Base-by-base conservation (phyloP, 2,888 invertebrate species). In the Aphidoletes aphidimyza region DNA sequence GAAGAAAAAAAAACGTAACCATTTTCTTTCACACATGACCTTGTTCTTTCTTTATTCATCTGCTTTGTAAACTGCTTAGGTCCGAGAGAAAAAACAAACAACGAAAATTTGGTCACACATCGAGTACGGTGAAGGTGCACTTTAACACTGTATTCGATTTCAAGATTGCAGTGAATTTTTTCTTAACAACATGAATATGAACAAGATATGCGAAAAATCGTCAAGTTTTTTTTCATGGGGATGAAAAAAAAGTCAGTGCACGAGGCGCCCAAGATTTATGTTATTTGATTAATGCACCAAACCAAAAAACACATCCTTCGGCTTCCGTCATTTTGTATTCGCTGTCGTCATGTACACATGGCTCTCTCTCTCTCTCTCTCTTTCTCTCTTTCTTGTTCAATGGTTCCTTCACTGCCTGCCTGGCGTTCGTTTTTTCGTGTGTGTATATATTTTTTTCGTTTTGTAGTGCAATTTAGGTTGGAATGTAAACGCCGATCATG, bases 281-380 rank as follows among this genome's bases (percentile, higher is more conserved):
- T 54, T 22, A 54, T 54, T 54, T 54, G 54, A 54, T 54, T 54
- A 54, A 54, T 54, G 54, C 54, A 54, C 54, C 54, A 54, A 69
- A 69, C 30, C 30, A 69, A 42, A 69, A 69, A 69, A 30, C 69
- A 69, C 39, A 5, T 69, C 30, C 69, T 30, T 69, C 2, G 30
- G n/a, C 69, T 69, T 69, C 69, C 69, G 26, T 69, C 69, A 69
- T 54, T 54, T 54, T 54, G 22, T 54, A 19, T 47, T 47, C 2
- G 47, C 47, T 47, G 47, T 47, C 47, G 17, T 19, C 2, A 11
- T 59, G 59, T 11, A 8, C 26, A 26, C 49, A 49, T 11, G 5
- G 59, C 2, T 59, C 26, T 59, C 30, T 59, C 22, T 59, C 6
- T 59, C 30, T 26, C 59, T 59, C 59, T 8, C 26, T 59, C 26